A percentile compares a stretch with the other conserved stretches of the same genome.
These are phyloP conservation scores for Zosterops japonicus DNA, from an alignment of 2,113 vertebrate genomes.

Conservation along the genomic window DNA sequence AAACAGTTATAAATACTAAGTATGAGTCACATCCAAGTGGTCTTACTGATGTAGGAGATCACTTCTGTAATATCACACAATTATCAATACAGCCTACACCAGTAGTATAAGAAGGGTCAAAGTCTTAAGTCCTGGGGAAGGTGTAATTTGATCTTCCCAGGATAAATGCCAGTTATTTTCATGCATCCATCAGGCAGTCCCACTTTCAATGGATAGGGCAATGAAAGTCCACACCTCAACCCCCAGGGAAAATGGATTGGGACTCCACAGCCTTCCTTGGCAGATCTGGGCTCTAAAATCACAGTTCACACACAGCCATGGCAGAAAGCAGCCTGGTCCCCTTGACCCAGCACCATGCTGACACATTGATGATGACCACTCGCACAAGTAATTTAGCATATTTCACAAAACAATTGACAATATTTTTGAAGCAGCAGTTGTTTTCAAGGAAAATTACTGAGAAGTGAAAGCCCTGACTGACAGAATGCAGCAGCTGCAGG, in stretches of 20 bases:
- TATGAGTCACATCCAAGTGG: neutral
- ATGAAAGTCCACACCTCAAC: rapidly evolving
- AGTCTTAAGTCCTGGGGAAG: neutral
- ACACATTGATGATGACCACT: neutral
- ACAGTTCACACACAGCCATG: neutral
- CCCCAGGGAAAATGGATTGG: rapidly evolving
- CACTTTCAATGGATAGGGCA: neutral
- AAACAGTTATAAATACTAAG: neutral
- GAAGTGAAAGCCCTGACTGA: neutral
- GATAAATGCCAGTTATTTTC: neutral
- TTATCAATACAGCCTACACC: neutral
- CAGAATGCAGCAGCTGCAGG: neutral
- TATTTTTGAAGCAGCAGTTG: neutral
- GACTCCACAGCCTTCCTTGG: neutral
- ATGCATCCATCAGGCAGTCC: neutral
- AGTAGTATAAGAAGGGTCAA: neutral
- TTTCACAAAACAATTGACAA: neutral
- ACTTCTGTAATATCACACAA: neutral
- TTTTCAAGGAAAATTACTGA: neutral
- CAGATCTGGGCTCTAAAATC: neutral
- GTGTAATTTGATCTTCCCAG: neutral
- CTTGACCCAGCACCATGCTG: neutral
- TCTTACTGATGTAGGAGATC: neutral
- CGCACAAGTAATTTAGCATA: neutral
- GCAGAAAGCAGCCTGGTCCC: neutral